These are phyloP conservation scores for Aselliscus stoliczkanus DNA, from an alignment of 2,797 vertebrate species.

Conservation along the genomic window DNA sequence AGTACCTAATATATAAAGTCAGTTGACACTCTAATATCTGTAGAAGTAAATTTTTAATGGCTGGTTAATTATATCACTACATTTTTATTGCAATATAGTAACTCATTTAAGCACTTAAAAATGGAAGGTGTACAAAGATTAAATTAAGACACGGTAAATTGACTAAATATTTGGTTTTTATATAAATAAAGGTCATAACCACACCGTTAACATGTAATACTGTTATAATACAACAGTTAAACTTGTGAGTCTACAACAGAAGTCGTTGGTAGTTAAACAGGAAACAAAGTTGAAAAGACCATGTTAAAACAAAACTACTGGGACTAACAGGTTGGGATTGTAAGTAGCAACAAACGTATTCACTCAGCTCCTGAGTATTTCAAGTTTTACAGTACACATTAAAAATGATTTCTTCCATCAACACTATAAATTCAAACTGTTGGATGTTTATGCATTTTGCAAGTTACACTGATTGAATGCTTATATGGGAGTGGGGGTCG, in stretches of 20 bases:
- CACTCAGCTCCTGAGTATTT: constrained; percentile 89
- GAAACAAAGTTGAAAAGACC: constrained; percentile 85
- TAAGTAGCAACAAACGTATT: constrained; percentile 87
- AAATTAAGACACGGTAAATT: constrained; percentile 89
- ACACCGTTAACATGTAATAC: constrained; percentile 93
- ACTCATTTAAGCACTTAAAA: constrained; percentile 90
- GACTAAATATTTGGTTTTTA: constrained; percentile 95
- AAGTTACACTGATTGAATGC: constrained; percentile 86
- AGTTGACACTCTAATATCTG: constrained; percentile 70
- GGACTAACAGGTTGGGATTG: constrained; percentile 86
- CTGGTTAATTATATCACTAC: constrained; percentile 90
- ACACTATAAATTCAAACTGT: constrained; percentile 88
- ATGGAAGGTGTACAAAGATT: constrained; percentile 90
- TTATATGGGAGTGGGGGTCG: constrained; percentile 80
- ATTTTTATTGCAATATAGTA: constrained; percentile 90
- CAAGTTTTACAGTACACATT: constrained; percentile 88
- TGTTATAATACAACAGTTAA: constrained; percentile 90
- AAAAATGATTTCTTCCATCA: constrained; percentile 87
- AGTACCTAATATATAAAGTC: constrained; percentile 57
- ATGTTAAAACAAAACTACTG: constrained; percentile 86
- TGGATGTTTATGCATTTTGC: constrained; percentile 82
- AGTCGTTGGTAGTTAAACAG: constrained; percentile 85
- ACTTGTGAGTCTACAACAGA: constrained; percentile 86
- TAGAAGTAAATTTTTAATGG: constrained; percentile 88
- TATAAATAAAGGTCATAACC: constrained; percentile 91